Conservation (phyloP, 2,113 vertebrate genomes). For the Bos javanicus region DNA sequence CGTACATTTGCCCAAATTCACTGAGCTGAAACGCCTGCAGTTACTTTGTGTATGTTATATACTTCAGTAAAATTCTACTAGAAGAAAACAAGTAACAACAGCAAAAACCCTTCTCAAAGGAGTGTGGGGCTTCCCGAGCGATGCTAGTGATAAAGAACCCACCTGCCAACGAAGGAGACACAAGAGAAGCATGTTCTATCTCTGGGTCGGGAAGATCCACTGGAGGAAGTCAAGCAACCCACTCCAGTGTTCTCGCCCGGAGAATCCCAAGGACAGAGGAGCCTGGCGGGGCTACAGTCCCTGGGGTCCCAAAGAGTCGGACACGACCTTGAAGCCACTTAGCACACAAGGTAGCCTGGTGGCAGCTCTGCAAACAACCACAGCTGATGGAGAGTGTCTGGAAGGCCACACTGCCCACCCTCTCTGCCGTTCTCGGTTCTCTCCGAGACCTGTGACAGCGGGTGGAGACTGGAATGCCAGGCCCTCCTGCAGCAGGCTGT, state of each 20-base stretch:
- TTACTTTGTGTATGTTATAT: not conserved
- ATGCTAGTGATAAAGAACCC: accelerated
- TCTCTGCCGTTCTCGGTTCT: no score
- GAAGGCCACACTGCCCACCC: not conserved
- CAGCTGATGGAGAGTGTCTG: not conserved
- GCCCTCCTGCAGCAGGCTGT: not conserved
- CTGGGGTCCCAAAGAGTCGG: not conserved
- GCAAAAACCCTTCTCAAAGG: not conserved
- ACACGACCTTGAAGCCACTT: not conserved
- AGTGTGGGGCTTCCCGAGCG: not conserved
- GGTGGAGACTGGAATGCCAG: not conserved
- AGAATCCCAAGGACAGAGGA: not conserved
- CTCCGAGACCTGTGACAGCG: not conserved
- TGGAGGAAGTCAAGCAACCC: not conserved
- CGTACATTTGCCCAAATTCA: not conserved
- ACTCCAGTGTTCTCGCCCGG: not conserved
- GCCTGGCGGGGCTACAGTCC: not conserved
- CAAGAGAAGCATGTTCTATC: not conserved
- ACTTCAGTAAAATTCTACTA: not conserved
- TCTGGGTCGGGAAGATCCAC: not conserved
- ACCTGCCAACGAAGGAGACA: not conserved
- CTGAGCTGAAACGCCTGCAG: not conserved
- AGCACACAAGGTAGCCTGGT: not conserved
- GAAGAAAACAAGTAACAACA: not conserved
- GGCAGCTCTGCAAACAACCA: not conserved